phyloP scores from a whole-genome alignment of 2,113 vertebrate species.

The Epinephelus moara region DNA sequence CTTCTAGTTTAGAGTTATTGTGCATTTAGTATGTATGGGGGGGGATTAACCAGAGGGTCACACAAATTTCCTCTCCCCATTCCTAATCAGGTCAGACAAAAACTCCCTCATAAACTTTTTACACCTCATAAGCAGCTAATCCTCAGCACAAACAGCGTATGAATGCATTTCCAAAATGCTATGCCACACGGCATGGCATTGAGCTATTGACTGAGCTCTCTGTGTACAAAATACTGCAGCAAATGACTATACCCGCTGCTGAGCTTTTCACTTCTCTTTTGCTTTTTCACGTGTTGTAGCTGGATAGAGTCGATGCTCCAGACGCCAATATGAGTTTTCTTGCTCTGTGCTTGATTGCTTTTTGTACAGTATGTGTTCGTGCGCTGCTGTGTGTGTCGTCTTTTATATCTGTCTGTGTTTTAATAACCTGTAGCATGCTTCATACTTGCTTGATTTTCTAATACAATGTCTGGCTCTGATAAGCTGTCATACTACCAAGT shows the following conservation, averaged over 20 bases:
- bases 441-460: conserved; percentile 33
- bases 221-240: conserved; percentile 47
- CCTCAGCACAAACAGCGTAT: conserved; percentile 46
- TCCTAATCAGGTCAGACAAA: conserved; percentile 52
- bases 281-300: conserved; percentile 53
- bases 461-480: conserved; percentile 52
- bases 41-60: conserved; percentile 48
- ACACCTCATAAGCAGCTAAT: conserved; percentile 84
- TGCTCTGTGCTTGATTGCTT: conserved; percentile 67
- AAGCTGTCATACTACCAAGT: conserved; percentile 45
- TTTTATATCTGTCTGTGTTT: conserved; percentile 52
- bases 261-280: conserved; percentile 68
- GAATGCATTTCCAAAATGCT: conserved; percentile 65
- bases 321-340: conserved; percentile 36
- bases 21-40: conserved; percentile 19
- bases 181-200: conserved; percentile 57
- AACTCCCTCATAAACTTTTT: conserved; percentile 63
- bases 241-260: conserved; percentile 40
- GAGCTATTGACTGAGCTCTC: conserved; percentile 45
- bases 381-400: background rate
- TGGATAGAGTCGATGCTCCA: conserved; percentile 32
- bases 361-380: conserved; percentile 34
- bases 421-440: conserved; percentile 55
- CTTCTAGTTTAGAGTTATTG: conserved; percentile 24
- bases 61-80: conserved; percentile 40